phyloP scores from a whole-genome alignment of 2,113 vertebrate species.

The Prolemur simus region DNA sequence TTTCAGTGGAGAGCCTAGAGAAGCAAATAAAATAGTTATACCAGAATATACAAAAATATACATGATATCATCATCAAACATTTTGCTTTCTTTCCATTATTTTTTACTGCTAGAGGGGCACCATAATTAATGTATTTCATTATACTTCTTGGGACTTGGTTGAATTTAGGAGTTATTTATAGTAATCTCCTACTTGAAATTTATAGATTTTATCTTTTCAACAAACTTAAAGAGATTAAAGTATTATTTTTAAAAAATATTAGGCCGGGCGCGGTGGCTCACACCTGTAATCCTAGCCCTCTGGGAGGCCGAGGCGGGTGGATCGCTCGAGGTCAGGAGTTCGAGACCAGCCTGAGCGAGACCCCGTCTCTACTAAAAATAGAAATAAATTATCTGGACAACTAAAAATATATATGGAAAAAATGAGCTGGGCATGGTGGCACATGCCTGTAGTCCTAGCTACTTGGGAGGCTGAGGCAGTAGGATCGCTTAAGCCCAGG shows the following conservation, averaged over 20 bases:
- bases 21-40: constrained; percentile 5
- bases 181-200: constrained; percentile 52
- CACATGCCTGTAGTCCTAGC: no score
- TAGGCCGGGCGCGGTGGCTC: no score
- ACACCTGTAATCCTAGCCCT: no score
- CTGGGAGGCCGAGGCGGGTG: no score
- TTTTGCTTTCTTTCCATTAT: not conserved
- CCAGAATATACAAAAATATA: not conserved
- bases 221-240: constrained; percentile 3
- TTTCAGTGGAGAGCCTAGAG: constrained; percentile 15
- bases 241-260: constrained; percentile 4
- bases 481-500: no score
- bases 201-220: constrained; percentile 5
- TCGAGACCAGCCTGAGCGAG: no score
- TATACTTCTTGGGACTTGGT: not conserved
- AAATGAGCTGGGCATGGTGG: no score
- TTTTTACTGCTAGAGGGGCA: not conserved
- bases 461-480: no score
- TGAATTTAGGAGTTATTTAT: constrained; percentile 27
- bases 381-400: no score
- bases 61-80: not conserved
- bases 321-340: no score
- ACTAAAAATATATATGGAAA: no score
- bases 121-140: not conserved
- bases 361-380: no score